Evolutionary conservation across 2,113 vertebrate species (phyloP).

Genomic region (Salminus brasiliensis): DNA sequence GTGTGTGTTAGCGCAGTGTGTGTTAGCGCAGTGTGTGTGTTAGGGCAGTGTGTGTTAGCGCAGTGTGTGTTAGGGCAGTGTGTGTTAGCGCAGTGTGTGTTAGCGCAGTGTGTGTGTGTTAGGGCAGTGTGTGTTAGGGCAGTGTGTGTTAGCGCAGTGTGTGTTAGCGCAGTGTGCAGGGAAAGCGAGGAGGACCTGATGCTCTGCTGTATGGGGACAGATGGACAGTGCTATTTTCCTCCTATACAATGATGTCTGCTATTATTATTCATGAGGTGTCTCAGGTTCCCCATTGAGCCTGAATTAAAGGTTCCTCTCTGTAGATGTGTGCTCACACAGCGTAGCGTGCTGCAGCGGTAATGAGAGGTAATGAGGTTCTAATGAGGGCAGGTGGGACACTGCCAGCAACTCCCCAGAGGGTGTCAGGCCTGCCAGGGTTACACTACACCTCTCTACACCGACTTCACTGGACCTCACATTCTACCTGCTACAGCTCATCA

Average conservation of each 20-base stretch:
- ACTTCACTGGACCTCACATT: too few species aligned
- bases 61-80: too few species aligned
- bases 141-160: too few species aligned
- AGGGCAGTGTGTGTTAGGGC: too few species aligned
- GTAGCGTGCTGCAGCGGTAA: conserved; percentile 59
- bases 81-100: too few species aligned
- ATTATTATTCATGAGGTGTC: conserved; percentile 83
- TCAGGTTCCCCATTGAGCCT: conserved; percentile 82
- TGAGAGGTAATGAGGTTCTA: conserved; percentile 60
- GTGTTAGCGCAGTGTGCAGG: background rate
- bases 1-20: too few species aligned
- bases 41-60: too few species aligned
- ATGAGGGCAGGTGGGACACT: conserved; percentile 51
- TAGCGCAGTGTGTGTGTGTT: too few species aligned
- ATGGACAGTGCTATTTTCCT: conserved; percentile 75
- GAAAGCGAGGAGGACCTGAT: conserved; percentile 35
- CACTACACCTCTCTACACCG: background rate
- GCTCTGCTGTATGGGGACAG: conserved; percentile 59
- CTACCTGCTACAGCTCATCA: too few species aligned
- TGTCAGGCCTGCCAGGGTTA: conserved; percentile 10
- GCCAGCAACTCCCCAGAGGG: conserved; percentile 42
- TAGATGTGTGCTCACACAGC: conserved; percentile 55
- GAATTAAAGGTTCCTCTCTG: conserved; percentile 79
- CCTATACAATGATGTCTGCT: conserved; percentile 77
- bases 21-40: too few species aligned